A percentile compares a stretch with the other conserved stretches of the same genome.
These are phyloP conservation scores for Bothrops alternatus DNA, from an alignment of 2,797 vertebrate genomes.

Conservation along the genomic window DNA sequence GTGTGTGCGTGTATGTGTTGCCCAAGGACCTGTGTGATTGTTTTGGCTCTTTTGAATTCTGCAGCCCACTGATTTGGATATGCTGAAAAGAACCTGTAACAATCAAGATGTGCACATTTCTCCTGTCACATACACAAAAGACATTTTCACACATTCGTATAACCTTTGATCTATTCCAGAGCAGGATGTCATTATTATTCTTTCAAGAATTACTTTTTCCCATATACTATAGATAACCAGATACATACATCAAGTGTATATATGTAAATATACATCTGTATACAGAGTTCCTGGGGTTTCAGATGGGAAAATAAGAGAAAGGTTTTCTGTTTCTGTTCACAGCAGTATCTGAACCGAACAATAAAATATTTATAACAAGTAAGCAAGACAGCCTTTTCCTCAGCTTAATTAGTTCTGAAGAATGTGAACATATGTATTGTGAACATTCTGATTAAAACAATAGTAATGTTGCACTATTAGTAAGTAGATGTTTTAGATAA, in stretches of 20 bases:
- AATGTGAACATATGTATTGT: background rate
- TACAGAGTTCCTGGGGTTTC: background rate
- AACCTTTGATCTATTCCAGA: background rate
- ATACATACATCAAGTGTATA: background rate
- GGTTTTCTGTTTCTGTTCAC: background rate
- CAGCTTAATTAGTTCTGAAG: background rate
- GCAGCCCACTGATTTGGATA: too few species aligned
- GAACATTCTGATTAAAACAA: conserved; percentile 11
- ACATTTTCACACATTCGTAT: background rate
- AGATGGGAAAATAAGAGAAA: conserved; percentile 12
- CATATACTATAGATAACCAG: background rate
- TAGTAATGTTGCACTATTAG: background rate
- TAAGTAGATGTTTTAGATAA: conserved; percentile 11
- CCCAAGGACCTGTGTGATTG: too few species aligned
- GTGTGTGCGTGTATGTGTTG: too few species aligned
- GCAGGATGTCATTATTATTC: background rate
- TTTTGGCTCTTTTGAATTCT: too few species aligned
- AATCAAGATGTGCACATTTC: background rate
- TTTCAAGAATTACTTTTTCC: background rate
- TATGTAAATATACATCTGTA: background rate
- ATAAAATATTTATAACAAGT: conserved; percentile 31
- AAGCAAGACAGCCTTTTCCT: conserved; percentile 6
- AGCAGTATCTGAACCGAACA: background rate
- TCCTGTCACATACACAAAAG: background rate
- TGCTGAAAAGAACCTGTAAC: too few species aligned